Conservation (phyloP, 2,113 vertebrate genomes). For the Albula goreensis region DNA sequence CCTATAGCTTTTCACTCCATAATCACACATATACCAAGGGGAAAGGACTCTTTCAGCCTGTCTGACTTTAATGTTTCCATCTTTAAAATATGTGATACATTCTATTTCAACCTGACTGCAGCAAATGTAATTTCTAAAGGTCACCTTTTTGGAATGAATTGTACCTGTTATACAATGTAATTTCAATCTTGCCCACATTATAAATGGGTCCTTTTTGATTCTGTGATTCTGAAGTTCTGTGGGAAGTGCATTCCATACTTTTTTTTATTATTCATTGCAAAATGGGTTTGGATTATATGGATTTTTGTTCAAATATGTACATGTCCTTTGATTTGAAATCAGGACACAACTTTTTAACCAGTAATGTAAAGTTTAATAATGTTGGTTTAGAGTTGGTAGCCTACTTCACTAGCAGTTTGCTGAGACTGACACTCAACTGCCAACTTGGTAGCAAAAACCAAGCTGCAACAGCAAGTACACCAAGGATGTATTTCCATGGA, state of each 20-base stretch:
- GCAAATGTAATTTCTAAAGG: slow-evolving; percentile 63
- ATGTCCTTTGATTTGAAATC: background rate
- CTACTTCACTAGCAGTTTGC: too few species aligned
- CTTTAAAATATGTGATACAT: slow-evolving; percentile 32
- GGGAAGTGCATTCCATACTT: slow-evolving; percentile 32
- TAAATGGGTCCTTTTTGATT: slow-evolving; percentile 49
- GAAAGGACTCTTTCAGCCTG: background rate
- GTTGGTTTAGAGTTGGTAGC: too few species aligned
- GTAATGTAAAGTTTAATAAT: background rate
- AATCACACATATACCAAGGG: slow-evolving; percentile 13
- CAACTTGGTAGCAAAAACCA: too few species aligned
- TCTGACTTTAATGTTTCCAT: slow-evolving; percentile 27
- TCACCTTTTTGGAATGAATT: slow-evolving; percentile 52
- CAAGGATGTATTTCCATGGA: too few species aligned
- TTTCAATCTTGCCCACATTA: slow-evolving; percentile 36
- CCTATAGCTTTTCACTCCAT: slow-evolving; percentile 1
- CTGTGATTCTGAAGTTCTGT: slow-evolving; percentile 45
- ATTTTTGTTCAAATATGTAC: background rate
- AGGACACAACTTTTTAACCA: background rate
- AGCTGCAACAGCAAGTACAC: too few species aligned
- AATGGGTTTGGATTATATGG: background rate
- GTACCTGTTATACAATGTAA: slow-evolving; percentile 47
- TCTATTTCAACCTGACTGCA: slow-evolving; percentile 40
- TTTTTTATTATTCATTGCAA: background rate
- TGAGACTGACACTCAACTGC: too few species aligned